Conservation (phyloP, 1,140 invertebrate species). For the Drosophila subobscura region DNA sequence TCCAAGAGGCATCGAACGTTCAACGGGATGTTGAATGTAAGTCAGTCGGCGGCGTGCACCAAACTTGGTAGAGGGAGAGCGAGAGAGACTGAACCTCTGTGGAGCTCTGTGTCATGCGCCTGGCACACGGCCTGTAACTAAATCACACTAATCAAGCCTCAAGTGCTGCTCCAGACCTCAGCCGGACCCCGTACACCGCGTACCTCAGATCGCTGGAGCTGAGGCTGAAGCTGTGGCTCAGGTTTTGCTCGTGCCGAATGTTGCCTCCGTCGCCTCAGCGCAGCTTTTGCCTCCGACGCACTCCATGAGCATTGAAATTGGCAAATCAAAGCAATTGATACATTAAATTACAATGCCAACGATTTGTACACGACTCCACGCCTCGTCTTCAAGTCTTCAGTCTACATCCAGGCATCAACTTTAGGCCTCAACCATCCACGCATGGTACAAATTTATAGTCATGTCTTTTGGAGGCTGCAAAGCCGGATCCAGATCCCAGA, state of each 20-base stretch:
- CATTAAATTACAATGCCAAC: conserved; percentile 82
- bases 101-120: conserved; percentile 68
- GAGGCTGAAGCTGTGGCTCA: too few relatives aligned
- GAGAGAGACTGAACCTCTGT: neutral
- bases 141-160: conserved; percentile 82
- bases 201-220: conserved; percentile 17
- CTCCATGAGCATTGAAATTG: conserved; percentile 67
- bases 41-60: conserved; percentile 17
- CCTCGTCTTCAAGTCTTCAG: conserved; percentile 52
- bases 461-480: conserved; percentile 28
- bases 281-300: conserved; percentile 54
- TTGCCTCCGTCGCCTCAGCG: conserved; percentile 31
- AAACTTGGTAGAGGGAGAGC: neutral
- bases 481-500: conserved; percentile 22
- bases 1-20: conserved; percentile 70
- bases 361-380: conserved; percentile 80
- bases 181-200: conserved; percentile 39
- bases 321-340: conserved; percentile 82
- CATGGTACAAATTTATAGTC: conserved; percentile 74
- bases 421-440: conserved; percentile 51
- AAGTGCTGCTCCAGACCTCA: conserved; percentile 52
- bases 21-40: conserved; percentile 65
- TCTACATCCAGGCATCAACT: conserved; percentile 12
- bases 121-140: conserved; percentile 81
- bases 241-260: conserved; percentile 65